Percentiles rank a stretch among this genome's conserved stretches.
Conservation (phyloP, 2,888 invertebrate genomes). For the Gymnocheta viridis region DNA sequence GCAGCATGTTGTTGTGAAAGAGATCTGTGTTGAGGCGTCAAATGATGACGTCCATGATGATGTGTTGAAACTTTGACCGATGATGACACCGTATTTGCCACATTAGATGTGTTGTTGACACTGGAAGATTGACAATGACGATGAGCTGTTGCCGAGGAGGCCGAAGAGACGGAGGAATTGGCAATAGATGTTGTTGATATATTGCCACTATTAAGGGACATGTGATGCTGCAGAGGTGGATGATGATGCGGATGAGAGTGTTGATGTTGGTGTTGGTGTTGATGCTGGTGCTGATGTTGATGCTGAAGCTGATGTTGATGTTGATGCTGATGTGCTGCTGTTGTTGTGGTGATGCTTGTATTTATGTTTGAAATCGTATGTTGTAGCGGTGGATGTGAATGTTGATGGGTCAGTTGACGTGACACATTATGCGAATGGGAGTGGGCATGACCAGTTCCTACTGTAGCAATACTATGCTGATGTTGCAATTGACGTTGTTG, state of each 20-base stretch:
- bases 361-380: slow-evolving; percentile 65
- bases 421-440: slow-evolving; percentile 56
- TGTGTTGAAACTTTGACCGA: slow-evolving; percentile 52
- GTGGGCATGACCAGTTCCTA: slow-evolving; percentile 55
- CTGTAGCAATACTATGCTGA: slow-evolving; percentile 63
- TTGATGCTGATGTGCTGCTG: slow-evolving; percentile 70
- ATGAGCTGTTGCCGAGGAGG: slow-evolving; percentile 71
- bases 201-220: slow-evolving; percentile 83
- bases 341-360: slow-evolving; percentile 67
- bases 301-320: slow-evolving; percentile 65
- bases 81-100: slow-evolving; percentile 57
- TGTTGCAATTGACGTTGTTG: slow-evolving; percentile 69
- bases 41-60: slow-evolving; percentile 71
- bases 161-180: slow-evolving; percentile 58
- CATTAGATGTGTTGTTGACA: slow-evolving; percentile 65
- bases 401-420: slow-evolving; percentile 75
- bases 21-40: slow-evolving; percentile 71
- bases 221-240: slow-evolving; percentile 79
- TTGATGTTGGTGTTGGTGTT: slow-evolving; percentile 62
- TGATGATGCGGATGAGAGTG: slow-evolving; percentile 69
- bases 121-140: slow-evolving; percentile 74
- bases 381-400: slow-evolving; percentile 76
- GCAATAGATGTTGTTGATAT: slow-evolving; percentile 63
- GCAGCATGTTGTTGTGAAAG: slow-evolving; percentile 73
- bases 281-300: slow-evolving; percentile 60